Evolutionary conservation across 1,140 invertebrate genomes (phyloP), one percentile per base, ranked within the genome.

Genomic region (Nasonia giraulti): DNA sequence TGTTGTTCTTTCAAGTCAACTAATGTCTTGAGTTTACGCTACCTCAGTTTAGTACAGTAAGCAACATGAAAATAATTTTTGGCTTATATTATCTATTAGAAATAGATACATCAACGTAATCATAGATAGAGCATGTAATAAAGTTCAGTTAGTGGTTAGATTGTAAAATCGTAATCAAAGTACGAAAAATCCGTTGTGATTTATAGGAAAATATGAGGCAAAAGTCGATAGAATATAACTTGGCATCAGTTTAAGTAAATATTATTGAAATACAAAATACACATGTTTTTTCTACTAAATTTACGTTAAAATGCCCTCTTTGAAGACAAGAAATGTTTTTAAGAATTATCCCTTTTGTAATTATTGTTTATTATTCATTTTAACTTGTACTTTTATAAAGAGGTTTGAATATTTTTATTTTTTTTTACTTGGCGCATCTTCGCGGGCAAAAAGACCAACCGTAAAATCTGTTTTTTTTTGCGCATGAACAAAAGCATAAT

Each of bases 181-280:
- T 75, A 23, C 11, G 23, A 69, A 77, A 83, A 78, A n/a, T 80
- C 17, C 40, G 0, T 62, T 33, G 20, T 77, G 31, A 37, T 74
- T 27, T 79, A 66, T 79, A 76, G 33, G 33, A 76, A 75, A 75
- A 77, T 37, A 73, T 74, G 23, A 83, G 74, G 68, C 33, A 79
- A 50, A 80, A 78, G 44, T 77, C 31, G 40, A 71, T 55, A 86
- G 40, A 79, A 69, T 71, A 78, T 83, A 84, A 78, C 66, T 81
- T 84, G 77, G 66, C 79, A 74, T 68, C 33, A 14, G 79, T 50
- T 81, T 71, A 23, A 85, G 37, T 77, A 40, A 81, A 80, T n/a
- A n/a, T 50, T 68, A 80, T 86, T 71, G 20, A 44, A 8, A 78
- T 83, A 79, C n/a, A 86, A 86, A 79, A 79, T 86, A 82, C 69